These are phyloP conservation scores for Nomada fucata DNA, from an alignment of 2,888 invertebrate genomes.

Conservation along the genomic window DNA sequence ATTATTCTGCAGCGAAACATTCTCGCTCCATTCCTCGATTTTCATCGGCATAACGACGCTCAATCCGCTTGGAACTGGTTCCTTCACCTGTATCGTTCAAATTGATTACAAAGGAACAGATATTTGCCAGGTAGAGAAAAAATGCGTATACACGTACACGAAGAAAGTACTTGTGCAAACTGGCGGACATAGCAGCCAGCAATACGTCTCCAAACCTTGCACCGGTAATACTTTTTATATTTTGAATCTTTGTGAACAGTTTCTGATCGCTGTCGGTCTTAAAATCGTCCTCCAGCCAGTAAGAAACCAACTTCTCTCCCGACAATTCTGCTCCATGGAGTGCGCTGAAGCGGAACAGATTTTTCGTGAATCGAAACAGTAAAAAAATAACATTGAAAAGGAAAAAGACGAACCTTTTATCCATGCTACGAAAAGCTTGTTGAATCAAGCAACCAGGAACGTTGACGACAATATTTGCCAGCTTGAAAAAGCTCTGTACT, in stretches of 20 bases:
- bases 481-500: conserved; percentile 12
- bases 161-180: conserved; percentile 83
- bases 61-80: conserved; percentile 70
- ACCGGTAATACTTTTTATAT: conserved; percentile 74
- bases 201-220: conserved; percentile 85
- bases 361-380: not conserved
- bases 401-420: conserved; percentile 77
- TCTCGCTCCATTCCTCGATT: conserved; percentile 68
- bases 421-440: conserved; percentile 78
- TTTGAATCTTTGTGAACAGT: conserved; percentile 77
- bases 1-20: conserved; percentile 83
- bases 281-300: conserved; percentile 72
- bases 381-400: not conserved
- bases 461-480: conserved; percentile 48
- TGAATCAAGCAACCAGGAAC: conserved; percentile 73
- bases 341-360: conserved; percentile 69
- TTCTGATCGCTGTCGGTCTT: conserved; percentile 77
- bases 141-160: conserved; percentile 34
- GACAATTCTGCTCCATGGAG: conserved; percentile 84
- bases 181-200: conserved; percentile 84
- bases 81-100: conserved; percentile 59
- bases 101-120: not conserved
- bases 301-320: conserved; percentile 83
- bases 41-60: conserved; percentile 79
- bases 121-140: too few relatives aligned